These are phyloP conservation scores for Probaryconus sp. DNA, from an alignment of 1,140 invertebrate species.

Conservation along the genomic window DNA sequence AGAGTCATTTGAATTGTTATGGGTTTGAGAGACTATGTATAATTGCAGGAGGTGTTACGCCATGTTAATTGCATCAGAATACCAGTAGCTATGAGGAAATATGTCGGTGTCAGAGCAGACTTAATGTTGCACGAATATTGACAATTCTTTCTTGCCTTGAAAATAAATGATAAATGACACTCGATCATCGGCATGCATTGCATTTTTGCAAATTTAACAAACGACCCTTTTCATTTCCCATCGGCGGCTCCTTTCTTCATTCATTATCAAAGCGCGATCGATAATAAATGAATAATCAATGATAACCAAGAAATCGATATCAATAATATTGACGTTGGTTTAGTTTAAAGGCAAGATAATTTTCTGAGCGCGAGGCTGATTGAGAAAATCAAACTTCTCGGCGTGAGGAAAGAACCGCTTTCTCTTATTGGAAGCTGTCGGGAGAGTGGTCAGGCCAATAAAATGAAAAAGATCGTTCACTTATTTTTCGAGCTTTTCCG, in stretches of 20 bases:
- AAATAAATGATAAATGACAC: slow-evolving; percentile 32
- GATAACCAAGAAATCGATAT: too few species aligned
- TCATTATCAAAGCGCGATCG: background rate
- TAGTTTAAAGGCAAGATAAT: slow-evolving; percentile 49
- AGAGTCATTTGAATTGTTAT: slow-evolving; percentile 59
- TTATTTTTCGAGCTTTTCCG: slow-evolving; percentile 26
- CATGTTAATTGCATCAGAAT: slow-evolving; percentile 66
- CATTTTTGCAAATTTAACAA: slow-evolving; percentile 21
- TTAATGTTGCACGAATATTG: slow-evolving; percentile 56
- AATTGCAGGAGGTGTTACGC: slow-evolving; percentile 60
- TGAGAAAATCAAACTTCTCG: slow-evolving; percentile 55
- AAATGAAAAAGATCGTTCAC: slow-evolving; percentile 24
- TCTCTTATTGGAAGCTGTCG: slow-evolving; percentile 59
- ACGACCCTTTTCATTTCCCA: background rate
- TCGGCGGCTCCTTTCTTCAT: background rate
- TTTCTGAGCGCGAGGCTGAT: slow-evolving; percentile 42
- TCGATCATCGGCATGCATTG: slow-evolving; percentile 32
- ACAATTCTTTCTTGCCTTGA: slow-evolving; percentile 42
- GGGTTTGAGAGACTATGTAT: slow-evolving; percentile 52
- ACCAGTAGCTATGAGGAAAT: slow-evolving; percentile 42
- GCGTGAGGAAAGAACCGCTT: slow-evolving; percentile 57
- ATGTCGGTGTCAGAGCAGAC: slow-evolving; percentile 47
- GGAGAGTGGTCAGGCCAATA: slow-evolving; percentile 34
- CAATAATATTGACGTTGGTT: slow-evolving; percentile 16
- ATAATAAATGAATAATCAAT: too few species aligned